Conservation (phyloP, 1,140 invertebrate species). For the Achroia grisella region DNA sequence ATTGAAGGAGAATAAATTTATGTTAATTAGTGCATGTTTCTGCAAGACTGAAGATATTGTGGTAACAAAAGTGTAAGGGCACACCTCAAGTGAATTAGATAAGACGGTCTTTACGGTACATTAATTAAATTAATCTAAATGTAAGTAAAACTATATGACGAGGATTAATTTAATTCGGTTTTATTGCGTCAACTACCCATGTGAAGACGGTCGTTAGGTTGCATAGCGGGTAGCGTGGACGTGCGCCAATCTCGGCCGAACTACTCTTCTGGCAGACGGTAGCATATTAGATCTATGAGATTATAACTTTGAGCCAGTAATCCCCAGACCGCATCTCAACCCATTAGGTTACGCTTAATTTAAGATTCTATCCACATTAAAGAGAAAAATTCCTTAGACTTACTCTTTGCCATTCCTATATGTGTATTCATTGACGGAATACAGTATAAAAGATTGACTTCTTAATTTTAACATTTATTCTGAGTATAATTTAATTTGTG, state of each 20-base stretch:
- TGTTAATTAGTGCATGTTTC: no score
- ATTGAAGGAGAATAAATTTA: no score
- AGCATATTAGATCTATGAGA: conserved; percentile 5
- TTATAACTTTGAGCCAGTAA: conserved; percentile 15
- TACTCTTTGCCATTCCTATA: no score
- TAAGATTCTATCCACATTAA: conserved; percentile 1
- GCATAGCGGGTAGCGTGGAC: conserved; percentile 9
- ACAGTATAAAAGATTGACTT: no score
- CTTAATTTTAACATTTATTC: no score
- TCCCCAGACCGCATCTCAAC: conserved; percentile 6
- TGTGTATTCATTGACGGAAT: no score
- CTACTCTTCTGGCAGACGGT: no score
- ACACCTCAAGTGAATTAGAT: conserved; percentile 4
- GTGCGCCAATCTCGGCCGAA: conserved; percentile 14
- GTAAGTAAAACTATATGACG: conserved; percentile 1
- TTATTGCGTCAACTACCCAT: conserved; percentile 2
- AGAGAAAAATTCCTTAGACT: background rate
- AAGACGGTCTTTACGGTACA: conserved; percentile 16
- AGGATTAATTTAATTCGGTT: conserved; percentile 6
- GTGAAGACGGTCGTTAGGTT: conserved; percentile 1
- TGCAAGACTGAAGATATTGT: no score
- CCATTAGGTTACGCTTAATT: conserved; percentile 7
- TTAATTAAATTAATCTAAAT: conserved; percentile 13
- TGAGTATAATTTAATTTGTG: no score
- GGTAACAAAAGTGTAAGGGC: background rate